Evolutionary conservation across 2,797 vertebrate genomes (phyloP).

Genomic region (Podargus strigoides): DNA sequence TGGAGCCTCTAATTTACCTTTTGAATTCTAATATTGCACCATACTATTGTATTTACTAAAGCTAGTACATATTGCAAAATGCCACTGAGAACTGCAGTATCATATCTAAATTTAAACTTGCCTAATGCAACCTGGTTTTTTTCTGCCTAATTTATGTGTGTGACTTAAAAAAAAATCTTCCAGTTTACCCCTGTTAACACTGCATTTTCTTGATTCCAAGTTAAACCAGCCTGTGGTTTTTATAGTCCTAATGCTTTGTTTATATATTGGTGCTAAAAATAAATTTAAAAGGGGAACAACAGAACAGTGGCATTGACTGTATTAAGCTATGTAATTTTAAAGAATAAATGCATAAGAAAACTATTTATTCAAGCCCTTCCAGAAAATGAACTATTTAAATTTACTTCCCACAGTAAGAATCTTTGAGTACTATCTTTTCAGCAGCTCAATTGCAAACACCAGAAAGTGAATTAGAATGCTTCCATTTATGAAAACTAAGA

Average conservation of each 20-base stretch:
- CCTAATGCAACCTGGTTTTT: neutral
- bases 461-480: constrained; percentile 32
- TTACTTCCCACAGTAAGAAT: constrained; percentile 34
- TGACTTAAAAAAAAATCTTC: neutral
- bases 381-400: constrained; percentile 26
- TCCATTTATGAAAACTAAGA: neutral
- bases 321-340: constrained; percentile 32
- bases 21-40: neutral
- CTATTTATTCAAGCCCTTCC: constrained; percentile 5
- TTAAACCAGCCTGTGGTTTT: neutral
- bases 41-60: neutral
- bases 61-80: neutral
- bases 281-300: constrained; percentile 4
- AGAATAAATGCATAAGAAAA: constrained; percentile 37
- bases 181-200: neutral
- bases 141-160: neutral
- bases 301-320: neutral
- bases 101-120: neutral
- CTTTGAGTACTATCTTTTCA: constrained; percentile 24
- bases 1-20: neutral
- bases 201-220: neutral
- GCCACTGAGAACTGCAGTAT: neutral
- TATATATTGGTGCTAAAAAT: neutral
- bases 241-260: neutral
- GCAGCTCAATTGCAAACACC: constrained; percentile 12